Percentiles rank a stretch among this genome's conserved stretches.
Conservation (phyloP, 2,888 invertebrate genomes). For the Nomada lathburiana region DNA sequence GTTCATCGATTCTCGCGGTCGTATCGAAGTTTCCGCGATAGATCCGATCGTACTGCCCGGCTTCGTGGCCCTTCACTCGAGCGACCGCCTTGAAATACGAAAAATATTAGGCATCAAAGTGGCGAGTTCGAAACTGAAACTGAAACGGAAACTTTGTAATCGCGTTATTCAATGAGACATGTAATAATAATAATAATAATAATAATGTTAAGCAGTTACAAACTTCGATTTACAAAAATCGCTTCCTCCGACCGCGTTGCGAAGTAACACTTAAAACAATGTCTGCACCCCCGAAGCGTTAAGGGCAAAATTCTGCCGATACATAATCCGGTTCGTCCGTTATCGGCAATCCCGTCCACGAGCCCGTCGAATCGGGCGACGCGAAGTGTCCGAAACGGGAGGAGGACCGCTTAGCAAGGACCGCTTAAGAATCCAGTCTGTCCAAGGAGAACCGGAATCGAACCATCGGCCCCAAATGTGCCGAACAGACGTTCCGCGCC, state of each 20-base stretch:
- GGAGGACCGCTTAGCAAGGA: neutral
- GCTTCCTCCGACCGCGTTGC: no score
- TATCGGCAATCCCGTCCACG: no score
- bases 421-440: neutral
- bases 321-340: no score
- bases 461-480: neutral
- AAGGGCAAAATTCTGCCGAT: no score
- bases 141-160: neutral
- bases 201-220: no score
- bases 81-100: neutral
- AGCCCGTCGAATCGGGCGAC: neutral
- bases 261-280: no score
- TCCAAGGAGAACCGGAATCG: neutral
- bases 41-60: neutral
- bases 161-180: no score
- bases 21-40: slow-evolving; percentile 8
- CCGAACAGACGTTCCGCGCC: neutral
- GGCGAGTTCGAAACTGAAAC: neutral
- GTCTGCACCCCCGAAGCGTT: no score
- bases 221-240: no score
- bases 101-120: neutral
- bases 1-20: slow-evolving; percentile 29
- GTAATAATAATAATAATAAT: no score
- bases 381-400: neutral
- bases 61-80: neutral